Base-by-base conservation (phyloP, 2,797 vertebrate species). In the Platalea minor region DNA sequence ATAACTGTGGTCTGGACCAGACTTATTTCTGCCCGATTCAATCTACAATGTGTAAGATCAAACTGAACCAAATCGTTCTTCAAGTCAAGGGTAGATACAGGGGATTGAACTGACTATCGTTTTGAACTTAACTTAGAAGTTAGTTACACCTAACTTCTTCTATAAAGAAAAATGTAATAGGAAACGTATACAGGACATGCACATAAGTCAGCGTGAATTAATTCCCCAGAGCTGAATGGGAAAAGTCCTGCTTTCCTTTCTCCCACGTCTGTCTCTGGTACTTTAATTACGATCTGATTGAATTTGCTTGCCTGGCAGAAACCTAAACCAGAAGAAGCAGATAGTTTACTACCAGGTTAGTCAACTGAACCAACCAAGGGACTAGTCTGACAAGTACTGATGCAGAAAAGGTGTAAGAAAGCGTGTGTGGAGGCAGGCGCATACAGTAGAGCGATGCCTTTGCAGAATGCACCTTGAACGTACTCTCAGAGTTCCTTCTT, bases 271-370 rank as follows among this genome's bases (percentile, higher is more conserved):
- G 31, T 50, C 81, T 56, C 53, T 72, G 25, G 39, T 70, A 35
- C 60, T 87, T 82, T 89, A 88, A 80, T 89, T 80, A 45, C 0
- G 0, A 15, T 60, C 78, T 81, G 25, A 64, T 67, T 76, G 56
- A 78, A 72, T 64, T 77, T 60, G 60, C 82, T 78, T 89, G 85
- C 76, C 75, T 89, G 81, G 78, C 85, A 96, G 89, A 89, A 93
- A 88, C 74, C 45, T 87, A 85, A 95, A 96, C 87, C 68, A 92
- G 95, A 95, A 96, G 92, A 83, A 83, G 89, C 81, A 57, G 89
- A 85, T 83, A 11, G 72, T 85, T 91, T 76, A 46, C 72, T 92
- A 9, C 0, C 5, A 67, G 37, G 19, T 79, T 87, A 75, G 53
- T 80, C 56, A 85, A 15, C 23, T 10, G 13, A 61, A 75, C 68